Base-by-base conservation (phyloP, 1,140 invertebrate genomes). In the Papilio xuthus region DNA sequence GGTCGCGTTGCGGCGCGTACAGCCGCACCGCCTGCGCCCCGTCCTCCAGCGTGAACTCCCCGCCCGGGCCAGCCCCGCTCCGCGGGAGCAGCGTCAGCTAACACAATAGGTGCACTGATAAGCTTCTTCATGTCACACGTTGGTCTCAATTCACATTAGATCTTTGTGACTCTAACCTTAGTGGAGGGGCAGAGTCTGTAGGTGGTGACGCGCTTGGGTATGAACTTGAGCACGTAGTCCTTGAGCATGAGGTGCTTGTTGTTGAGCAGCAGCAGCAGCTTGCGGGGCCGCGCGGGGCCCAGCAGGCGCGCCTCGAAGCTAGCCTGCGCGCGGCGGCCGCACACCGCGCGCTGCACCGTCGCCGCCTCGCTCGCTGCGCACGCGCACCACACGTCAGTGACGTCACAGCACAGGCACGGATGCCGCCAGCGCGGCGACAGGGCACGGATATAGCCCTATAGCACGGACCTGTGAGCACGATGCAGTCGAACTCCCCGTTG, bases 401-500 rank as follows among this genome's bases (percentile, higher is more conserved):
- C n/a, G 42, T 44, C 10, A 44, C 41, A 41, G 4, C 9, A 44
- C 9, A 13, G 15, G 15, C 13, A 47, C 47, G 4, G 2, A 1
- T 13, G 15, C 2, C 47, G 15, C 1, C 47, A 18, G 47, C 47
- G 47, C 9, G n/a, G n/a, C 47, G 6, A 1, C 4, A 7, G 47
- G 47, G 47, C 47, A 44, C 42, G 1, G 4, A 15, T 18, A 15
- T 0, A 15, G 18, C 15, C 47, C 56, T n/a, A 32, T 32, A 23
- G 1, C 70, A 80, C 96, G 95, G 94, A 98, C 97, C 96, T 85
- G 96, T 98, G 63, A 99, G 95, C 32, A 98, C 97, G 84, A 99
- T 97, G 86, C 98, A 98, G 92, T 98, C 97, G 88, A 99, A 99
- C 89, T 98, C 97, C 18, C 98, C 98, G 93, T 98, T 98, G 84